Evolutionary conservation across 2,797 vertebrate genomes (phyloP).

Genomic region (Darevskia mixta): DNA sequence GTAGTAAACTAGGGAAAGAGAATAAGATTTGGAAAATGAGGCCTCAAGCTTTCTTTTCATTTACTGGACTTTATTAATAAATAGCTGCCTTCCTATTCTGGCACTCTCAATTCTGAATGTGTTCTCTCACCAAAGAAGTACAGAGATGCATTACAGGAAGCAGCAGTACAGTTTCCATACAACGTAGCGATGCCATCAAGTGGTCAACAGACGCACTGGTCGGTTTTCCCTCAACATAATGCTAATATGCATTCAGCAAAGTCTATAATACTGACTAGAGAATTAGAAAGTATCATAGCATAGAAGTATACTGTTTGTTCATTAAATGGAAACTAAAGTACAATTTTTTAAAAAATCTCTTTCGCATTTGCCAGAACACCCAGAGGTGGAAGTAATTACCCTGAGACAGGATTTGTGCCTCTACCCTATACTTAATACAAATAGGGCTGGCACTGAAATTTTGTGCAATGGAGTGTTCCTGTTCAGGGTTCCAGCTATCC

Average conservation of each 20-base stretch:
- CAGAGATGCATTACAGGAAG: neutral
- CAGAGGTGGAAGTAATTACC: neutral
- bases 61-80: slow-evolving; percentile 11
- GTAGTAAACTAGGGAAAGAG: neutral
- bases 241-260: neutral
- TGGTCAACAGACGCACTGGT: slow-evolving; percentile 44
- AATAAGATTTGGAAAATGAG: slow-evolving; percentile 20
- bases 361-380: neutral
- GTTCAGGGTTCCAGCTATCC: no score
- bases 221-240: slow-evolving; percentile 10
- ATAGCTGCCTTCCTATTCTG: slow-evolving; percentile 17
- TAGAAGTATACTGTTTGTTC: neutral
- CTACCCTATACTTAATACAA: neutral
- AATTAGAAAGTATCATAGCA: neutral
- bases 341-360: slow-evolving; percentile 13
- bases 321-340: slow-evolving; percentile 18
- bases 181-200: slow-evolving; percentile 69
- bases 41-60: slow-evolving; percentile 27
- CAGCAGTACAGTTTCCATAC: neutral
- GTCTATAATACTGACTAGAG: neutral
- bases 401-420: neutral
- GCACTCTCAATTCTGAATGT: slow-evolving; percentile 19
- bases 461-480: neutral
- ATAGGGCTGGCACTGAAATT: neutral
- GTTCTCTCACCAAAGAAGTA: neutral